Evolutionary conservation across 2,888 invertebrate species (phyloP).

Genomic region (Dexiosoma caninum): DNA sequence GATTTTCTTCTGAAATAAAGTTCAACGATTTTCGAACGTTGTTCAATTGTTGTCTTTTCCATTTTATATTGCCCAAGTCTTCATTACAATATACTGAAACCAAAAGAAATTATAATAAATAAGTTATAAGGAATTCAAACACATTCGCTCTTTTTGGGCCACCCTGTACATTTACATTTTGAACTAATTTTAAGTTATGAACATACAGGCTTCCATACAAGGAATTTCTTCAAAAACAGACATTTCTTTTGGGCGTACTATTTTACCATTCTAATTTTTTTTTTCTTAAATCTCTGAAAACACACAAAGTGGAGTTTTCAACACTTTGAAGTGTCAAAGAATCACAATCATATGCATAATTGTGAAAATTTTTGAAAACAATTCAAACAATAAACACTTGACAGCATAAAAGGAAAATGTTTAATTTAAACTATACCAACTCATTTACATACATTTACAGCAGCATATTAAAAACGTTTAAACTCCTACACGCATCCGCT

Average conservation of each 20-base stretch:
- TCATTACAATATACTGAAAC: too few species aligned
- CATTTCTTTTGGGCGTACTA: neutral
- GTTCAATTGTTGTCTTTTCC: too few species aligned
- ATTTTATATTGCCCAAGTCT: too few species aligned
- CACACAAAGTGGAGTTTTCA: conserved; percentile 55
- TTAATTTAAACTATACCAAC: conserved; percentile 23
- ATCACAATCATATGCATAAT: conserved; percentile 61
- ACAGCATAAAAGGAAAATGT: conserved; percentile 48
- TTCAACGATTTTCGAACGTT: too few species aligned
- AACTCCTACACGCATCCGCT: neutral
- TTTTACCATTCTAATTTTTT: neutral
- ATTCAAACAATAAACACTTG: conserved; percentile 62
- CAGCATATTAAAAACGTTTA: too few species aligned
- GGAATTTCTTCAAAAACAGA: conserved; percentile 35
- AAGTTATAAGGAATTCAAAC: too few species aligned
- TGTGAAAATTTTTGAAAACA: conserved; percentile 55
- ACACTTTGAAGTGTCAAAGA: conserved; percentile 64
- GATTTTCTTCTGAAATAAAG: too few species aligned
- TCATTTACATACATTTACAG: conserved; percentile 28
- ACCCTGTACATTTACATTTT: too few species aligned
- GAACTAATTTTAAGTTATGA: neutral
- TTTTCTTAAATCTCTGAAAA: neutral
- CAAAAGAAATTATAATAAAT: too few species aligned
- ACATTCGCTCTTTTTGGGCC: too few species aligned
- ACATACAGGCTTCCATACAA: neutral